Conservation (phyloP, 2,888 invertebrate genomes). For the Strigamia maritima region DNA sequence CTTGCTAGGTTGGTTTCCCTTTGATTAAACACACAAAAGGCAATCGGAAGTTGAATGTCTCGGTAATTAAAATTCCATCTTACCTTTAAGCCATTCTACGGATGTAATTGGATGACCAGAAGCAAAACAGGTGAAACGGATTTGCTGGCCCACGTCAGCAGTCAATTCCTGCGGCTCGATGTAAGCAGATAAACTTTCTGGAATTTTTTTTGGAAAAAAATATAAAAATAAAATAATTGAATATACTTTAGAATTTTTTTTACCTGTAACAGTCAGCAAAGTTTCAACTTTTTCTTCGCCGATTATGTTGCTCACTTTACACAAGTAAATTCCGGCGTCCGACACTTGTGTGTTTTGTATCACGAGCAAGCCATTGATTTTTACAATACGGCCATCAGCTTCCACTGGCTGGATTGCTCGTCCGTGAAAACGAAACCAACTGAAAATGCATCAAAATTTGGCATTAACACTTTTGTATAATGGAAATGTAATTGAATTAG, state of each 20-base stretch:
- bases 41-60: background rate
- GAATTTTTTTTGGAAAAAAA: background rate
- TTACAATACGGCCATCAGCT: background rate
- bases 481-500: too few relatives aligned
- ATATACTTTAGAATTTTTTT: background rate
- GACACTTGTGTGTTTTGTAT: background rate
- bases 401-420: background rate
- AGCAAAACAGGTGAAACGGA: conserved; percentile 36
- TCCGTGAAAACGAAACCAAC: conserved; percentile 33
- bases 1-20: background rate
- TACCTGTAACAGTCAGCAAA: conserved; percentile 13
- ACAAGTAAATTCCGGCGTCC: conserved; percentile 8
- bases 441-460: background rate
- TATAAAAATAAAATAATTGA: background rate
- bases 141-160: conserved; percentile 28
- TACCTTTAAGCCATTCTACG: conserved; percentile 38
- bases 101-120: conserved; percentile 37
- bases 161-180: conserved; percentile 36
- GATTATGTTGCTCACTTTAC: conserved; percentile 17
- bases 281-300: conserved; percentile 31
- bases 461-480: background rate
- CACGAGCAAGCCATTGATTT: conserved; percentile 31
- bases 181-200: conserved; percentile 35
- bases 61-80: conserved; percentile 25
- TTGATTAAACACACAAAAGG: background rate